Evolutionary conservation across 2,888 invertebrate genomes (phyloP).

Genomic region (Agrypnus murinus): DNA sequence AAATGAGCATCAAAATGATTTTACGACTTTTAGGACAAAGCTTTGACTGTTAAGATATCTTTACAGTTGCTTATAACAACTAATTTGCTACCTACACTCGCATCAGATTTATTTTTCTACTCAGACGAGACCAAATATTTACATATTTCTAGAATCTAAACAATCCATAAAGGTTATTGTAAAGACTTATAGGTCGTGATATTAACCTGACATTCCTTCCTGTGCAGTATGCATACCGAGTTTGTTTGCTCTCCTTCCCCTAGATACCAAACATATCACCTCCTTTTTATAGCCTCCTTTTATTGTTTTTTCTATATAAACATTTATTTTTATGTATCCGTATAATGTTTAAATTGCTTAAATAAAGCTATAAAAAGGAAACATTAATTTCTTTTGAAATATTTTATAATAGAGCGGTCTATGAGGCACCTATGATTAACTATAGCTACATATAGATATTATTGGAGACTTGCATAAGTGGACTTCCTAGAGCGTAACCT

Average conservation of each 20-base stretch:
- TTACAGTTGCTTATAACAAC: constrained; percentile 1
- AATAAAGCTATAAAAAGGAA: too few species aligned
- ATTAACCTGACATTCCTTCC: constrained; percentile 41
- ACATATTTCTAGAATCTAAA: not conserved
- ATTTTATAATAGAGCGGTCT: too few species aligned
- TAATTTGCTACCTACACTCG: constrained; percentile 20
- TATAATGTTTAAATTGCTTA: too few species aligned
- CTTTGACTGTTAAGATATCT: not conserved
- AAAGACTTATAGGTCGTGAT: constrained; percentile 46
- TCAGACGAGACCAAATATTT: constrained; percentile 26
- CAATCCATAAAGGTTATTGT: constrained; percentile 50
- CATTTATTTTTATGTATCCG: too few species aligned
- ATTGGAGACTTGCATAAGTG: constrained; percentile 9
- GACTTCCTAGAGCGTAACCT: constrained; percentile 19
- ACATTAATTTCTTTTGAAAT: too few species aligned
- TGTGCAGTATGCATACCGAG: not conserved
- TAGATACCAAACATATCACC: too few species aligned
- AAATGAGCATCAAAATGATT: not conserved
- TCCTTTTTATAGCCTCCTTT: too few species aligned
- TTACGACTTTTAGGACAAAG: constrained; percentile 3
- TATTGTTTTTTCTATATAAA: too few species aligned
- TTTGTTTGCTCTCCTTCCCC: constrained; percentile 1
- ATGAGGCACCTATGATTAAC: too few species aligned
- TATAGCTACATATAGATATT: not conserved
- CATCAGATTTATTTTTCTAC: not conserved